These are phyloP conservation scores for Drosophila parthenogenetica DNA, from an alignment of 2,888 invertebrate species.

Conservation along the genomic window DNA sequence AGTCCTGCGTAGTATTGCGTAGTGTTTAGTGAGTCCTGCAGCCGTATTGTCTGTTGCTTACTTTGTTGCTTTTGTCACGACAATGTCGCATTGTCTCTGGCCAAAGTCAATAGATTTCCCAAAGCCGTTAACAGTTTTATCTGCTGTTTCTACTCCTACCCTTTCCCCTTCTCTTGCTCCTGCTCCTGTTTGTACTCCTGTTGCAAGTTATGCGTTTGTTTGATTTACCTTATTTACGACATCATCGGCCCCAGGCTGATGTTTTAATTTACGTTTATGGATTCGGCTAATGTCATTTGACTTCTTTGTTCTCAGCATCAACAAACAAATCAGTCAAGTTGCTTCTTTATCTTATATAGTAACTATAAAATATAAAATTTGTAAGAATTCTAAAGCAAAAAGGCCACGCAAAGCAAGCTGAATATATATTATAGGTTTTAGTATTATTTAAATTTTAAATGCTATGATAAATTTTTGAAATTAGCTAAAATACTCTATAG, in stretches of 20 bases:
- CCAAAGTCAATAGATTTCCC: conserved; percentile 72
- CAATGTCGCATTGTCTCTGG: conserved; percentile 55
- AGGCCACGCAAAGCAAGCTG: too few relatives aligned
- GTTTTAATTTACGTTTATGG: conserved; percentile 60
- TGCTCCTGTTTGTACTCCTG: conserved; percentile 25
- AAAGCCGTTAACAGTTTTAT: conserved; percentile 66
- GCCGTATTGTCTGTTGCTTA: conserved; percentile 47
- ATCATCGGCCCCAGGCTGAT: conserved; percentile 62
- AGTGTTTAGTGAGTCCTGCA: conserved; percentile 1
- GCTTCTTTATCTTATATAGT: conserved; percentile 12
- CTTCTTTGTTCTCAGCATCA: conserved; percentile 4
- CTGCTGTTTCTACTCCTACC: conserved; percentile 22
- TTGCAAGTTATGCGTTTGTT: conserved; percentile 27
- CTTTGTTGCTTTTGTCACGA: conserved; percentile 63
- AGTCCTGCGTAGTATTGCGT: conserved; percentile 19
- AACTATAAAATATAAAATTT: not conserved
- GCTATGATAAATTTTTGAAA: too few relatives aligned
- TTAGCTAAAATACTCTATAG: too few relatives aligned
- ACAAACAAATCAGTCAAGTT: conserved; percentile 35
- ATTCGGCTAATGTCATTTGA: conserved; percentile 21
- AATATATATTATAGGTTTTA: too few relatives aligned
- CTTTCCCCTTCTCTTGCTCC: not conserved
- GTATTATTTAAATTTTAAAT: too few relatives aligned
- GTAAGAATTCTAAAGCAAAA: not conserved
- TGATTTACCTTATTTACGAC: conserved; percentile 69